Conservation (phyloP, 2,113 vertebrate species). For the Elanus axillaris region DNA sequence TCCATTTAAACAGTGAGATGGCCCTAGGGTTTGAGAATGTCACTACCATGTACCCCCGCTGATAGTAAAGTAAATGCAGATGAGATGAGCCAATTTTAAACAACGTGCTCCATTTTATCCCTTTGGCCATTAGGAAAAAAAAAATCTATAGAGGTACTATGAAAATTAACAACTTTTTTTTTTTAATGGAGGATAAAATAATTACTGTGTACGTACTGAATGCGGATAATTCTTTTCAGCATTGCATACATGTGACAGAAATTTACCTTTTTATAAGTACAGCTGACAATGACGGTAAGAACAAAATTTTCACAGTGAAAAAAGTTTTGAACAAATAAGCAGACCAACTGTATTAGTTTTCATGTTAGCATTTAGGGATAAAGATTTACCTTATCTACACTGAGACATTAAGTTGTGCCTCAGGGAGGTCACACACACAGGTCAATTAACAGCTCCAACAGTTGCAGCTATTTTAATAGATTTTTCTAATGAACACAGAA, state of each 20-base stretch:
- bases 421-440: neutral
- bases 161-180: neutral
- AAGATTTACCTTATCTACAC: neutral
- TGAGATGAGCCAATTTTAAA: neutral
- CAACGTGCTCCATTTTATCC: neutral
- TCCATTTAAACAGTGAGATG: neutral
- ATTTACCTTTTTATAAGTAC: neutral
- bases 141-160: neutral
- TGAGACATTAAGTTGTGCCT: neutral
- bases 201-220: neutral
- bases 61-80: slow-evolving; percentile 13
- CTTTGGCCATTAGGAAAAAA: neutral
- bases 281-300: neutral
- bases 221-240: neutral
- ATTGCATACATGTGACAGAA: neutral
- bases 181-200: neutral
- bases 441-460: slow-evolving; percentile 31
- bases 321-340: neutral
- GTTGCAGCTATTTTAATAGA: neutral
- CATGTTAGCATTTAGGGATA: neutral
- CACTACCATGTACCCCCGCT: neutral
- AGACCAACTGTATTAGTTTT: neutral
- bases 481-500: neutral
- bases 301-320: neutral
- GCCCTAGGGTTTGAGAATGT: slow-evolving; percentile 15